Evolutionary conservation across 2,888 invertebrate genomes (phyloP).

Genomic region (Antheraea assamensis): DNA sequence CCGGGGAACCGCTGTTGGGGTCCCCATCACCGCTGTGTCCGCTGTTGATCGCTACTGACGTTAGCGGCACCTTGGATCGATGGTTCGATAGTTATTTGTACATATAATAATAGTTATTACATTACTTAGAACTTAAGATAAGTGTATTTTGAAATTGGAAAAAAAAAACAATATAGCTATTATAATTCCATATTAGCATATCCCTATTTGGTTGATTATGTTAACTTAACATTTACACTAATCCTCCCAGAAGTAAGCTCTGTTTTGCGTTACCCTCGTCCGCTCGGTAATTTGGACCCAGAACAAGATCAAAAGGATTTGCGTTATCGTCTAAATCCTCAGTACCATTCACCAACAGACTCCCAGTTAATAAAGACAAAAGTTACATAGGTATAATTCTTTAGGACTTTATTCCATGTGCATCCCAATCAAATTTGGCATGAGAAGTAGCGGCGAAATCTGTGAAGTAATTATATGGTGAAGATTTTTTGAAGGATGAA

Average conservation of each 20-base stretch:
- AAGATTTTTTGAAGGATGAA: no score
- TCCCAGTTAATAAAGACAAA: not conserved
- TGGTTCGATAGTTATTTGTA: not conserved
- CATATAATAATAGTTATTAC: not conserved
- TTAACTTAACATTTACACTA: not conserved
- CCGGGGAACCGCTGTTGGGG: constrained; percentile 55
- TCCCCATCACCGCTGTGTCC: constrained; percentile 62
- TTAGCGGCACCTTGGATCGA: constrained; percentile 64
- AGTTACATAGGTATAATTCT: not conserved
- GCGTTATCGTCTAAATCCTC: not conserved
- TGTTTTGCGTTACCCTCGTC: not conserved
- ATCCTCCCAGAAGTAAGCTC: not conserved
- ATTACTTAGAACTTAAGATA: no score
- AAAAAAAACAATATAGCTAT: no score
- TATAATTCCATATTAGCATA: not conserved
- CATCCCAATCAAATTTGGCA: not conserved
- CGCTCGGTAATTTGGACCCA: not conserved
- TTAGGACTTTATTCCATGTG: not conserved
- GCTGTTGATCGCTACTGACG: constrained; percentile 71
- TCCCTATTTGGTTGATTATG: not conserved
- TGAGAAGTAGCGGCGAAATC: no score
- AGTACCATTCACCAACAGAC: not conserved
- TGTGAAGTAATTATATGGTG: no score
- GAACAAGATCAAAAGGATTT: constrained; percentile 7
- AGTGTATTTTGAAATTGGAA: no score